phyloP scores from a whole-genome alignment of 2,797 vertebrate genomes.

The Fratercula arctica region DNA sequence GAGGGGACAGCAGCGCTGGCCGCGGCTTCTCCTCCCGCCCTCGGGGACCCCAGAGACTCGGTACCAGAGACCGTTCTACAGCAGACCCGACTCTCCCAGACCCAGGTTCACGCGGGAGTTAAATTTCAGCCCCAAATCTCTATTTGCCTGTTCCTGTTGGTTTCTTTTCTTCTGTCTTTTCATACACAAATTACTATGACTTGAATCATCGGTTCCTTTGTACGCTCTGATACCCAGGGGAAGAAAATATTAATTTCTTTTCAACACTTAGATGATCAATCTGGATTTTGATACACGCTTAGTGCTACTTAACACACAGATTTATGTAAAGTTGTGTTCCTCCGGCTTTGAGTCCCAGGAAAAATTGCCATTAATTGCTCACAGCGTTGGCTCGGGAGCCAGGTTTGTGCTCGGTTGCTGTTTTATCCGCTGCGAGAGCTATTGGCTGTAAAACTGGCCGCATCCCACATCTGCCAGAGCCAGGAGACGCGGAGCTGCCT shows the following conservation, averaged over 20 bases:
- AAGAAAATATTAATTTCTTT: neutral
- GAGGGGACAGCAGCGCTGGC: neutral
- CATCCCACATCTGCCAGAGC: neutral
- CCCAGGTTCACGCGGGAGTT: neutral
- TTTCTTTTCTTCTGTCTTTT: neutral
- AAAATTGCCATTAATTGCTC: neutral
- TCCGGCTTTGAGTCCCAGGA: neutral
- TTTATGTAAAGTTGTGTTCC: neutral
- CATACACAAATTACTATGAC: neutral
- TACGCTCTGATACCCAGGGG: neutral
- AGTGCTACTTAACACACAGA: neutral
- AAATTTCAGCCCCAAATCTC: neutral
- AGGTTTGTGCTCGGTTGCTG: neutral
- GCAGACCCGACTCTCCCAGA: neutral
- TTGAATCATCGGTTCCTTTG: neutral
- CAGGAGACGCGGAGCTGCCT: neutral
- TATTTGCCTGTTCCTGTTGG: neutral
- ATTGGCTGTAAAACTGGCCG: accelerated
- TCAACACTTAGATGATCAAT: neutral
- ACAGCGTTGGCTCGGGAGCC: neutral
- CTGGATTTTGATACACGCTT: neutral
- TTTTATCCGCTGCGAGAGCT: neutral
- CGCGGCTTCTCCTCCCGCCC: neutral
- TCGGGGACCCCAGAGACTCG: neutral
- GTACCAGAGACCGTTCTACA: neutral